Base-by-base conservation (phyloP, 1,140 invertebrate species). In the Colletes latitarsis region DNA sequence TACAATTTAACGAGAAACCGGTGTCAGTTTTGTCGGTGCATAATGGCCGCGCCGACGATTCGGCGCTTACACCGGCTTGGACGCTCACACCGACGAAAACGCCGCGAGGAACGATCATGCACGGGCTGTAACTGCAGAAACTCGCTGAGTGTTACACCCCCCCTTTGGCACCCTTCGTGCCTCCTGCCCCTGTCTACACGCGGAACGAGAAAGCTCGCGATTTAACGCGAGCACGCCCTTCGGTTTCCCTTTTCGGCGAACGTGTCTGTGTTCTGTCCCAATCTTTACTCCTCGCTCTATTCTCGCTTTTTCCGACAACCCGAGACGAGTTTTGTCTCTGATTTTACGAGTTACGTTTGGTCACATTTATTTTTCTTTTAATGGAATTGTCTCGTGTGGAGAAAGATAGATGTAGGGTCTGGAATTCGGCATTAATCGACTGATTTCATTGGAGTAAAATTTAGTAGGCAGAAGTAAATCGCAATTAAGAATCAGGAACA, bases 1-100 rank as follows among this genome's bases (percentile, higher is more conserved):
- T 89, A 88, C 87, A 78, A 84, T 83, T 85, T 88, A 86, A 82
- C 82, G 79, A 83, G 77, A 86, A 82, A 84, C 74, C 86, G 87
- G 86, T 87, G 85, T 87, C 85, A 86, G 85, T 87, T 86, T 86
- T 83, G 85, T 83, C 76, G 76, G 72, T 63, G 77, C 84, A 83
- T 86, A 87, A 87, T 87, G 69, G 85, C 77, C 72, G 53, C 60
- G 85, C 77, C 78, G 55, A 67, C 63, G 69, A 79, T 79, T 66
- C 69, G 49, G 15, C 15, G 76, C 67, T 78, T 78, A 72, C 76
- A 77, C 12, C 67, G 21, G 43, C 46, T 6, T 39, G 19, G 8
- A 19, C 49, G 17, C 62, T 49, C 57, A 30, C 41, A 53, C 52
- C 63, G 15, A 17, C 15, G 21, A 63, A 21, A 62, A 15, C 39